Evolutionary conservation across 2,797 vertebrate genomes (phyloP).

Genomic region (Sebastes paucispinis): DNA sequence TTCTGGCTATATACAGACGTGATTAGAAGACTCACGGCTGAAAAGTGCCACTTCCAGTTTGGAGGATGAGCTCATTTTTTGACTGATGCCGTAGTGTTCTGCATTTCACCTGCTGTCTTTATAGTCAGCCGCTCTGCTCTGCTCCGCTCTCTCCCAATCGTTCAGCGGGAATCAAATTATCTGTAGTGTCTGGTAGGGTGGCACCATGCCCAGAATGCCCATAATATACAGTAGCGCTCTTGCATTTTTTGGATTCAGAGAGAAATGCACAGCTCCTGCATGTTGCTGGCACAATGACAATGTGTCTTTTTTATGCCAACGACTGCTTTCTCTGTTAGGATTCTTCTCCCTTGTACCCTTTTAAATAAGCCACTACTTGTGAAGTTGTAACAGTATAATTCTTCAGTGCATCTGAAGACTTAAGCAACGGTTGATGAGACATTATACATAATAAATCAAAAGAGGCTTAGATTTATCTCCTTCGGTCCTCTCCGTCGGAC

Average conservation of each 20-base stretch:
- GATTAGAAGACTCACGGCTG: constrained; percentile 76
- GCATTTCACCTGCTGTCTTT: constrained; percentile 69
- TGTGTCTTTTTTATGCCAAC: constrained; percentile 42
- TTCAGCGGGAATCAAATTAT: constrained; percentile 74
- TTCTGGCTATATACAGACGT: constrained; percentile 66
- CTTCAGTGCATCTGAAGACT: constrained; percentile 71
- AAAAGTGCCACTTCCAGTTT: constrained; percentile 81
- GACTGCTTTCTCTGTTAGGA: constrained; percentile 42
- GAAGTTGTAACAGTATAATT: constrained; percentile 71
- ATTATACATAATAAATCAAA: constrained; percentile 82
- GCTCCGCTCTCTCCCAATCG: constrained; percentile 43
- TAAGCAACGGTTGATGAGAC: constrained; percentile 78
- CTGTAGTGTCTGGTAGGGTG: constrained; percentile 71
- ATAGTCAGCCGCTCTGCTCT: constrained; percentile 52
- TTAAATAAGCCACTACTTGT: constrained; percentile 68
- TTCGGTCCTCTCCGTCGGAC: constrained; percentile 62
- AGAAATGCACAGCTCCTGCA: constrained; percentile 49
- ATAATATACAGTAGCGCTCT: constrained; percentile 60
- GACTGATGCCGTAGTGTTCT: constrained; percentile 57
- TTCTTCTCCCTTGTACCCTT: constrained; percentile 35
- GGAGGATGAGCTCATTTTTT: constrained; percentile 78
- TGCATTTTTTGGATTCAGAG: constrained; percentile 58
- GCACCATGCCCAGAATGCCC: constrained; percentile 68
- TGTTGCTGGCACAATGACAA: constrained; percentile 31
- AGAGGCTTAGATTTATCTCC: constrained; percentile 76